Base-by-base conservation (phyloP, 2,113 vertebrate genomes). In the Dunckerocampus dactyliophorus region DNA sequence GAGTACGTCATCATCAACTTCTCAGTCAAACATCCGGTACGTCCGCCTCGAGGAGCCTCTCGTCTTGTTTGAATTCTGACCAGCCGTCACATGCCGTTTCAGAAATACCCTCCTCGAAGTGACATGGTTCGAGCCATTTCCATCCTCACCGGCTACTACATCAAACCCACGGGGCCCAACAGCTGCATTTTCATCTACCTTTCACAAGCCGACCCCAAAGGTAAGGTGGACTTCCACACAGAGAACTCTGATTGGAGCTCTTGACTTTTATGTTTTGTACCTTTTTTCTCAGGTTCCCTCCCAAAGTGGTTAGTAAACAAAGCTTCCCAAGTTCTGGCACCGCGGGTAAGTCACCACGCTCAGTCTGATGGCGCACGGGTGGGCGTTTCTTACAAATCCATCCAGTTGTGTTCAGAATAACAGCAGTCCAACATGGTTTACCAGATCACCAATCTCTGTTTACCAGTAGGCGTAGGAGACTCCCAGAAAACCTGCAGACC, bases 221-320 rank as follows among this genome's bases (percentile, higher is more conserved):
- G 92, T 93, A 65, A 48, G 19, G 3, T 14, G 20, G 8, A 22
- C 9, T n/a, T 24, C 8, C 34, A 1, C 20, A 3, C n/a, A 7
- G 12, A 46, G 24, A 3, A 8, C 1, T 28, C 10, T 16, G 5
- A 6, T 28, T 28, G 24, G n/a, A 9, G 4, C 22, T 16, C 3
- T 43, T 15, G 14, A 34, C 7, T 21, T 49, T 34, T 21, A 7
- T 8, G 60, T 14, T 9, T 53, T 46, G 20, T 11, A 1, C 14
- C 3, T 22, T 0, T 57, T 43, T 73, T 10, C 69, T n/a, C 65
- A 93, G 91, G 92, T 48, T 91, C 85, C 19, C 86, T 93, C 76
- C 92, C 91, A 3, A 94, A 92, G 71, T 90, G 88, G 92, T 80
- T 91, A 24, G 92, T 93, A 19, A 94, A 93, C 81, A 90, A 84